Evolutionary conservation across 2,113 vertebrate genomes (phyloP).

Genomic region (Chrysemys picta): DNA sequence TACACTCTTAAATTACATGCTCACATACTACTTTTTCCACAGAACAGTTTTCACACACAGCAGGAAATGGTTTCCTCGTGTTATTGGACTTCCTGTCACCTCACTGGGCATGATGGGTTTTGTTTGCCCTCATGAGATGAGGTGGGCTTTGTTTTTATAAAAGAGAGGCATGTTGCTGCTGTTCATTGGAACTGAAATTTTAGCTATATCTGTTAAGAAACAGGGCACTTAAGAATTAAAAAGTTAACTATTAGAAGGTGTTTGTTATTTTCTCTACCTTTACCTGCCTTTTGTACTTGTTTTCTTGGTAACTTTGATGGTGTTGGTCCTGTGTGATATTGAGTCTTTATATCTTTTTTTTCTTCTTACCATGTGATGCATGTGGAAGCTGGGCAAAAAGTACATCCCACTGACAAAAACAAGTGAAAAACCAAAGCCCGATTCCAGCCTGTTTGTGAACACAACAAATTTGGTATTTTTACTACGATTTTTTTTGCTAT

Average conservation of each 20-base stretch:
- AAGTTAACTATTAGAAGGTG: background rate
- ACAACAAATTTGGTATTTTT: background rate
- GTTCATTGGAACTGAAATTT: background rate
- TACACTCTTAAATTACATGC: background rate
- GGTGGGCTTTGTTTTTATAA: background rate
- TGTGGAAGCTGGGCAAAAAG: background rate
- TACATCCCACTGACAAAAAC: background rate
- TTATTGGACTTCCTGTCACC: background rate
- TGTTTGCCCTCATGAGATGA: background rate
- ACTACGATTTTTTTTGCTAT: background rate
- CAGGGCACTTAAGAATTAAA: background rate
- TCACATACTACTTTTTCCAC: background rate
- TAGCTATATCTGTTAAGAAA: background rate
- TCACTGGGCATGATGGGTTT: background rate
- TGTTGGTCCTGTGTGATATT: background rate
- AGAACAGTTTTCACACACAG: background rate
- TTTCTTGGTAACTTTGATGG: background rate
- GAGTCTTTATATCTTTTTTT: no score
- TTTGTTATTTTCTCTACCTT: background rate
- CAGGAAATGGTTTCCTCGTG: background rate
- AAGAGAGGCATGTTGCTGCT: background rate
- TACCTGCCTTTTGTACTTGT: background rate
- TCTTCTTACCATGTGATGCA: background rate
- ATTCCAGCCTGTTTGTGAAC: background rate
- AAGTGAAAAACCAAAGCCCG: background rate